Evolutionary conservation across 2,888 invertebrate genomes (phyloP).

Genomic region (Synergus japonicus): DNA sequence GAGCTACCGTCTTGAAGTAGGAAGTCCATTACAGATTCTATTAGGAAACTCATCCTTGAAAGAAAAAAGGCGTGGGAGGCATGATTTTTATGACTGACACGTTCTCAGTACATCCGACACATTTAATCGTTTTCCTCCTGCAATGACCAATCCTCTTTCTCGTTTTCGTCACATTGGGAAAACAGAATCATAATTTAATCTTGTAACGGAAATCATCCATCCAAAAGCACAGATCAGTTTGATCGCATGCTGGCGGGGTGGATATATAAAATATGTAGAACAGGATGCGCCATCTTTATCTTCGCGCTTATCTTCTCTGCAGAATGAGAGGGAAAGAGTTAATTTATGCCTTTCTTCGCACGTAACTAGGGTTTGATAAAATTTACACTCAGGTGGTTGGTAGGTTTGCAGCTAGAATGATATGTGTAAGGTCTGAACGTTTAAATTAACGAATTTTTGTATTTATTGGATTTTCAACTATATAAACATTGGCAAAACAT

Average conservation of each 20-base stretch:
- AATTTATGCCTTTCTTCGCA: constrained; percentile 38
- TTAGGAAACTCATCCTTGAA: constrained; percentile 22
- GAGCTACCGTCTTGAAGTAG: neutral
- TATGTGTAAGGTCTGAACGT: too few species aligned
- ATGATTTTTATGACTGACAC: constrained; percentile 19
- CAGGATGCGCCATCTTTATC: neutral
- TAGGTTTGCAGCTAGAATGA: constrained; percentile 10
- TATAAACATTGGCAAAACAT: too few species aligned
- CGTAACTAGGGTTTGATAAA: constrained; percentile 32
- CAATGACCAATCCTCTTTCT: neutral
- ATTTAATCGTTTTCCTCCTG: neutral
- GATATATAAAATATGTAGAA: constrained; percentile 3
- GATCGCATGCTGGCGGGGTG: constrained; percentile 5
- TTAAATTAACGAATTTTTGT: too few species aligned
- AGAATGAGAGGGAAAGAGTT: constrained; percentile 1
- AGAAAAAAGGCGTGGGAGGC: constrained; percentile 30
- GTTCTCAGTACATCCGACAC: constrained; percentile 33
- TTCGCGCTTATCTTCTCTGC: neutral
- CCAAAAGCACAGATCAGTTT: neutral
- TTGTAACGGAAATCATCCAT: constrained; percentile 20
- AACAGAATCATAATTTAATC: constrained; percentile 28
- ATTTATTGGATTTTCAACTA: too few species aligned
- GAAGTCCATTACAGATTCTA: constrained; percentile 12
- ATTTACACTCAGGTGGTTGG: constrained; percentile 23
- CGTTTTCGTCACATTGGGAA: neutral